Conservation (phyloP, 2,888 invertebrate species). For the Trissonchulus sp. region DNA sequence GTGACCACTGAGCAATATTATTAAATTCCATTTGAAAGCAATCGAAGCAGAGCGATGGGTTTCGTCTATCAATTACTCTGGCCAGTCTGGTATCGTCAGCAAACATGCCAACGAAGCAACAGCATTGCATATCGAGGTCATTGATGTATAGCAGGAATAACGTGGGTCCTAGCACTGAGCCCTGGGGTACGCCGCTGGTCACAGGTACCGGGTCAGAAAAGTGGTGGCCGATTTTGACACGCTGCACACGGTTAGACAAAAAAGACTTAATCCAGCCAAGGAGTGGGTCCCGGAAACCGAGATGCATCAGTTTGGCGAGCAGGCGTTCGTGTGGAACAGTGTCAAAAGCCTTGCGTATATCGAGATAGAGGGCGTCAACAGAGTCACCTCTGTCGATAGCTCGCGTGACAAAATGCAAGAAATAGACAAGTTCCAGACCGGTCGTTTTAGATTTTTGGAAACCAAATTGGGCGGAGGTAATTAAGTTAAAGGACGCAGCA, state of each 20-base stretch:
- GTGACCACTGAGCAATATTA: constrained; percentile 1
- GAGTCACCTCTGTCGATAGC: background rate
- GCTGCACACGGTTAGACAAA: too few relatives aligned
- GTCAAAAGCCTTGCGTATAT: background rate
- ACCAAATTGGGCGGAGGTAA: background rate
- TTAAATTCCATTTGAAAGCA: background rate
- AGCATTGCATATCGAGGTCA: background rate
- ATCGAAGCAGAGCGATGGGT: background rate
- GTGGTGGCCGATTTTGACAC: too few relatives aligned
- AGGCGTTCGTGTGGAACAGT: background rate
- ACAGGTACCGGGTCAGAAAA: background rate
- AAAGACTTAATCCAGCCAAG: constrained; percentile 3
- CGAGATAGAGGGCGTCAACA: constrained; percentile 1
- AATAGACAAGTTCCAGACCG: background rate
- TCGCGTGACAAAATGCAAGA: background rate
- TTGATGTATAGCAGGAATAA: background rate
- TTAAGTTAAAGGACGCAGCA: background rate
- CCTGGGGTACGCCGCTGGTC: too few relatives aligned
- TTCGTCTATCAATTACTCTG: background rate
- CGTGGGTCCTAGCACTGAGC: background rate
- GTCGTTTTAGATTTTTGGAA: background rate
- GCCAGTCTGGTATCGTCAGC: background rate
- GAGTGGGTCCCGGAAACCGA: background rate
- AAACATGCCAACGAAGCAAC: background rate
- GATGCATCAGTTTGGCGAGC: background rate